phyloP scores from a whole-genome alignment of 2,113 vertebrate species.

The Trichomycterus rosablanca region DNA sequence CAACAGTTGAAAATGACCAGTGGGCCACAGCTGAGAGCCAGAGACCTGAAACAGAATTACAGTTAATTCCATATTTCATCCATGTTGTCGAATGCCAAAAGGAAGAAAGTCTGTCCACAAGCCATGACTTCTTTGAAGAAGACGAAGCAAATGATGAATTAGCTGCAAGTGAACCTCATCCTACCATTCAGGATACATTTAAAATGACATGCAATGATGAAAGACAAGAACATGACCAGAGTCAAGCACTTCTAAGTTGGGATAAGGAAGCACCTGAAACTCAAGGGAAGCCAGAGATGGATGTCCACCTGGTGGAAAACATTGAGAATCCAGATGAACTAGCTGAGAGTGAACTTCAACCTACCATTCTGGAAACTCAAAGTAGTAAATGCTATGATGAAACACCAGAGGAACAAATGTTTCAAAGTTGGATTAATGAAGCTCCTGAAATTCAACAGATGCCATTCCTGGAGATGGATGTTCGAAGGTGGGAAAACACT shows the following conservation, averaged over 20 bases:
- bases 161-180: slow-evolving; percentile 66
- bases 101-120: slow-evolving; percentile 52
- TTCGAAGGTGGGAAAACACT: slow-evolving; percentile 67
- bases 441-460: slow-evolving; percentile 22
- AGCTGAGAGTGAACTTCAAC: slow-evolving; percentile 53
- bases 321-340: too few species aligned
- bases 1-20: slow-evolving; percentile 11
- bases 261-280: too few species aligned
- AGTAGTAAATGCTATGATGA: too few species aligned
- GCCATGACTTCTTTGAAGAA: slow-evolving; percentile 64
- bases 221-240: slow-evolving; percentile 42
- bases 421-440: slow-evolving; percentile 17
- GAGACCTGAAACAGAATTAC: slow-evolving; percentile 53
- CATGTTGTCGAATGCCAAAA: slow-evolving; percentile 54
- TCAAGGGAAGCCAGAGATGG: too few species aligned
- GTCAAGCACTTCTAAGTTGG: too few species aligned
- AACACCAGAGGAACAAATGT: slow-evolving; percentile 39
- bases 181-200: slow-evolving; percentile 44
- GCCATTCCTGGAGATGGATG: not conserved
- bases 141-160: slow-evolving; percentile 68
- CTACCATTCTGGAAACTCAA: too few species aligned
- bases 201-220: slow-evolving; percentile 58
- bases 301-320: too few species aligned
- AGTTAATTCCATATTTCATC: slow-evolving; percentile 53
- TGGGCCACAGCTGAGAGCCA: not conserved